Evolutionary conservation across 1,140 invertebrate genomes (phyloP).

Genomic region (Hylaeus volcanicus): DNA sequence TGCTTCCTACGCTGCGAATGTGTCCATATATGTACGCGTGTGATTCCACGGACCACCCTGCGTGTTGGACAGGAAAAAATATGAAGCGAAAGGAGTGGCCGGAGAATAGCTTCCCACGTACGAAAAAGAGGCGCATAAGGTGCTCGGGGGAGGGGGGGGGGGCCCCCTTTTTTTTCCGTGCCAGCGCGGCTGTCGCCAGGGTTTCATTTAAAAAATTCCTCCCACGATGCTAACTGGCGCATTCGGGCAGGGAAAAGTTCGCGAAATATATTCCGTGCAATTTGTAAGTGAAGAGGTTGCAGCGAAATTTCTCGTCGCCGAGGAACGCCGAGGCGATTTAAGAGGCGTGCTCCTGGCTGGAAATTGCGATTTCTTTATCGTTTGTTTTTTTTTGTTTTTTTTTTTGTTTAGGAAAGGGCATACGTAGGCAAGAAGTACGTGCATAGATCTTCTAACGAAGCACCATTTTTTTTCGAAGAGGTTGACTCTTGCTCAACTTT

Average conservation of each 20-base stretch:
- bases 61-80: neutral
- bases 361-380: no score
- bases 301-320: no score
- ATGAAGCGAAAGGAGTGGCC: neutral
- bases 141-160: neutral
- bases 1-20: slow-evolving; percentile 13
- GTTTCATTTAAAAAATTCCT: slow-evolving; percentile 36
- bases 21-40: neutral
- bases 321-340: no score
- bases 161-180: neutral
- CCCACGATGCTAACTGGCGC: slow-evolving; percentile 29
- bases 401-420: no score
- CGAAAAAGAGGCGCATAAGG: slow-evolving; percentile 40
- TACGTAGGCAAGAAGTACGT: no score
- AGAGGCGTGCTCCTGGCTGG: no score
- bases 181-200: slow-evolving; percentile 18
- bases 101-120: slow-evolving; percentile 24
- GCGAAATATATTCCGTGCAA: neutral
- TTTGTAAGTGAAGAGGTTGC: neutral
- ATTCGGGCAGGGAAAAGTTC: neutral
- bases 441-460: no score
- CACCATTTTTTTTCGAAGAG: no score
- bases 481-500: no score
- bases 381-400: no score
- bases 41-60: slow-evolving; percentile 1